These are phyloP conservation scores for Chloromyia formosa DNA, from an alignment of 2,888 invertebrate species.

Conservation along the genomic window DNA sequence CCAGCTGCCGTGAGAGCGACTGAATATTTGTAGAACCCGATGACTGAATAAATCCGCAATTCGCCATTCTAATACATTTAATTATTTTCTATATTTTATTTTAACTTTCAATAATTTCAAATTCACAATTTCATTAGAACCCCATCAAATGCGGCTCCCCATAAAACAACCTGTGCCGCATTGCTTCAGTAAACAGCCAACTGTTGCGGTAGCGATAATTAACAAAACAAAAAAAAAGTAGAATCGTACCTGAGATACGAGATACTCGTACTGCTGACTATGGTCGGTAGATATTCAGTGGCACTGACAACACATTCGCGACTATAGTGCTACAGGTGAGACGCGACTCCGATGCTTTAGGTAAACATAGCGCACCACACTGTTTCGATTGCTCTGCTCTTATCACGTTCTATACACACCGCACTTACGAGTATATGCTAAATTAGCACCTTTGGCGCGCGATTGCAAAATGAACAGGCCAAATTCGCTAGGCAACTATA, in stretches of 20 bases:
- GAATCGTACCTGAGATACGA: too few relatives aligned
- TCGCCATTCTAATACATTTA: too few relatives aligned
- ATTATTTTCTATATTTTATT: too few relatives aligned
- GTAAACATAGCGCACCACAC: background rate
- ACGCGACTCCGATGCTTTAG: background rate
- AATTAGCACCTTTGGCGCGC: background rate
- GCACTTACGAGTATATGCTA: constrained; percentile 1
- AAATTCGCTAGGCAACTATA: background rate
- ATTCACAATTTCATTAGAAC: too few relatives aligned
- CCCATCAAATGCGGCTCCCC: too few relatives aligned
- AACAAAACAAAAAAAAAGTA: constrained; percentile 2
- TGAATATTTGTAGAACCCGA: too few relatives aligned
- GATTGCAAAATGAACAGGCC: background rate
- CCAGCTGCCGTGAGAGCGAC: too few relatives aligned
- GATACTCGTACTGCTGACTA: constrained; percentile 5
- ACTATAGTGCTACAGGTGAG: constrained; percentile 22
- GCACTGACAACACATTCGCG: background rate
- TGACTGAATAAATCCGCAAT: too few relatives aligned
- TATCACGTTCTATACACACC: constrained; percentile 4
- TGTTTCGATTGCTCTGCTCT: background rate
- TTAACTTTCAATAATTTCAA: too few relatives aligned
- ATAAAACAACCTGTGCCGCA: background rate
- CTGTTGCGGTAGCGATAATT: constrained; percentile 34
- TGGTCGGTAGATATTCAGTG: too few relatives aligned
- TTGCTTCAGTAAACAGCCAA: constrained; percentile 18